Conservation (phyloP, 2,113 vertebrate species). For the Anguilla japonica region DNA sequence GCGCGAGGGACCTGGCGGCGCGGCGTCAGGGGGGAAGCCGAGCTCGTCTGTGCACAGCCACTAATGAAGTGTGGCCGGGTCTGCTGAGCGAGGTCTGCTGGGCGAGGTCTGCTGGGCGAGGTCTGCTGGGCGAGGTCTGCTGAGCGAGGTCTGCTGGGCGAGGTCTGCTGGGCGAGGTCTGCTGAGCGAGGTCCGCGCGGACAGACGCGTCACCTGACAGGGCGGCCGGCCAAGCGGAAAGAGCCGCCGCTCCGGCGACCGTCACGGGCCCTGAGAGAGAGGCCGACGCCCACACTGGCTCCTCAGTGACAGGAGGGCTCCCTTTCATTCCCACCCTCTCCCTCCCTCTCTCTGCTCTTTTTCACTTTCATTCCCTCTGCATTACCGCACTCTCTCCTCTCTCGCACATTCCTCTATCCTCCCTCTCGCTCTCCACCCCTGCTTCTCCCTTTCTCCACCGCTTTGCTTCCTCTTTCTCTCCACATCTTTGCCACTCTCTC, state of each 20-base stretch:
- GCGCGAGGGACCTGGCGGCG: background rate
- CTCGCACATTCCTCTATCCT: too few species aligned
- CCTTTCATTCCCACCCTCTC: background rate
- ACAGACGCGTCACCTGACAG: conserved; percentile 9
- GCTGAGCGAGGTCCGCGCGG: background rate
- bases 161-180: background rate
- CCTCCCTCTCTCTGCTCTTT: background rate
- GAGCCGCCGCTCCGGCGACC: background rate
- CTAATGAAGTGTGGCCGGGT: background rate
- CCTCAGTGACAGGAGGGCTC: too few species aligned
- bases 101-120: background rate
- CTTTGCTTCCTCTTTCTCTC: background rate
- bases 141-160: too few species aligned
- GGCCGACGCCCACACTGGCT: too few species aligned
- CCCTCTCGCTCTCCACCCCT: too few species aligned
- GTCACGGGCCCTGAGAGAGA: background rate
- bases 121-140: too few species aligned
- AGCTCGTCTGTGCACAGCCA: background rate
- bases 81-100: background rate
- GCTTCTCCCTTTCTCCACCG: too few species aligned
- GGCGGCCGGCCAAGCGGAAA: background rate
- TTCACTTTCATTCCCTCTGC: background rate
- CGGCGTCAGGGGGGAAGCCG: background rate
- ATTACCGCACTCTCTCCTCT: too few species aligned
- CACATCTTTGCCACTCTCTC: too few species aligned